Evolutionary conservation across 92 coral and sea anemone genomes (phyloP).

Genomic region (Palythoa caribaeorum): DNA sequence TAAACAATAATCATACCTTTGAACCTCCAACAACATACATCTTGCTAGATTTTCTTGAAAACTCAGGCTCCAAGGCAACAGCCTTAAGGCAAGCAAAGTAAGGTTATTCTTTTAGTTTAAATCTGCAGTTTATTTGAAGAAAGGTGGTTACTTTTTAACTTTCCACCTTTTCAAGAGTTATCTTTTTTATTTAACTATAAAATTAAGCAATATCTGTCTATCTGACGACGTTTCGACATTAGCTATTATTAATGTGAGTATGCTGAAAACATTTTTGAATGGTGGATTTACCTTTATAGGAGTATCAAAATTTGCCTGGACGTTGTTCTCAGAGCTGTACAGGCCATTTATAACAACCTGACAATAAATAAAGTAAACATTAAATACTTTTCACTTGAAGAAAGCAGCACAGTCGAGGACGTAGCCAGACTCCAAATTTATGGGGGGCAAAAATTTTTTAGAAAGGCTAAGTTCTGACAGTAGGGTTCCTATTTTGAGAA

Average conservation of each 20-base stretch:
- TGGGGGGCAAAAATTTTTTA: too few species aligned
- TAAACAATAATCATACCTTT: constrained; percentile 64
- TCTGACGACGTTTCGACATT: too few species aligned
- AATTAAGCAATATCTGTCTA: too few species aligned
- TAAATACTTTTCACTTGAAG: background rate
- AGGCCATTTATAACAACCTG: constrained; percentile 99
- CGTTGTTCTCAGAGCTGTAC: constrained; percentile 98
- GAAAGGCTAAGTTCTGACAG: too few species aligned
- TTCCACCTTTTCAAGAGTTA: too few species aligned
- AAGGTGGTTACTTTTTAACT: too few species aligned
- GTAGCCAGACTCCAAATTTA: too few species aligned
- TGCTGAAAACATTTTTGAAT: background rate
- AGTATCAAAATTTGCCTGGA: constrained; percentile 92
- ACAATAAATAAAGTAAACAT: background rate
- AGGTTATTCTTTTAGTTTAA: background rate
- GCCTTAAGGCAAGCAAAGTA: constrained; percentile 63
- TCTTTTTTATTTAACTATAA: too few species aligned
- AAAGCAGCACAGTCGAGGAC: too few species aligned
- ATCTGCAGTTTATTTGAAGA: background rate
- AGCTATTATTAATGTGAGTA: too few species aligned
- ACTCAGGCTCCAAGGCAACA: constrained; percentile 97
- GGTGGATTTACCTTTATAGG: constrained; percentile 81
- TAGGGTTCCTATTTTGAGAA: too few species aligned
- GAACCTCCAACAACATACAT: constrained; percentile 97
- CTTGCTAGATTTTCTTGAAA: constrained; percentile 92